phyloP scores from a whole-genome alignment of 2,888 invertebrate species.

The Tetropium fuscum region DNA sequence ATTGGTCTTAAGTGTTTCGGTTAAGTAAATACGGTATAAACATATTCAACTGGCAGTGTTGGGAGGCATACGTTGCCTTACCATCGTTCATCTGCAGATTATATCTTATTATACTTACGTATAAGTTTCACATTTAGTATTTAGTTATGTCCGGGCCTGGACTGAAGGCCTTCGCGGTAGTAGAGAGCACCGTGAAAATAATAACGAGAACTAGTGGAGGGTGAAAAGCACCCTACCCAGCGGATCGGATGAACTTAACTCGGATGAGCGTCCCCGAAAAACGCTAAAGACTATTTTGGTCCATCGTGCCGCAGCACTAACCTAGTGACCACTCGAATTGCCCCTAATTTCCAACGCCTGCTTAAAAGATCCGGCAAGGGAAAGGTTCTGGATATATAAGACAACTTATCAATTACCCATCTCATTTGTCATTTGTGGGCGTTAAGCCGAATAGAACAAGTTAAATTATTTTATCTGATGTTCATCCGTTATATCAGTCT shows the following conservation, averaged over 20 bases:
- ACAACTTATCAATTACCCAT: conserved; percentile 9
- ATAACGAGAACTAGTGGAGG: conserved; percentile 45
- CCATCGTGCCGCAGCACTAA: conserved; percentile 52
- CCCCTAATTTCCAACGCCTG: conserved; percentile 27
- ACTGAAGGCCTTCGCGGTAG: conserved; percentile 9
- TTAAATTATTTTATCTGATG: conserved; percentile 12
- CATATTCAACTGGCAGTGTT: too few relatives aligned
- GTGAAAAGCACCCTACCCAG: conserved; percentile 42
- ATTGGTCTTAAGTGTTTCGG: too few relatives aligned
- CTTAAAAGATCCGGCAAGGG: neutral
- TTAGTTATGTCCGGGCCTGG: conserved; percentile 1
- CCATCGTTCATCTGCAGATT: too few relatives aligned
- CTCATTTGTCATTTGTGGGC: conserved; percentile 10
- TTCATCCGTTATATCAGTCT: neutral
- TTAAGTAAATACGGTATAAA: too few relatives aligned
- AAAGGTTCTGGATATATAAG: neutral
- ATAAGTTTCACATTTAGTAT: too few relatives aligned
- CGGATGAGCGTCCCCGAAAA: neutral
- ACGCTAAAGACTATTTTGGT: conserved; percentile 39
- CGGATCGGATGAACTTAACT: conserved; percentile 30
- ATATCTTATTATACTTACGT: too few relatives aligned
- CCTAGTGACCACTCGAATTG: conserved; percentile 53
- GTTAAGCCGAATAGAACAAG: neutral
- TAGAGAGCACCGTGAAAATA: conserved; percentile 39
- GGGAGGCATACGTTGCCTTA: too few relatives aligned